These are phyloP conservation scores for Parotia lawesii DNA, from an alignment of 2,113 vertebrate species.

Conservation along the genomic window DNA sequence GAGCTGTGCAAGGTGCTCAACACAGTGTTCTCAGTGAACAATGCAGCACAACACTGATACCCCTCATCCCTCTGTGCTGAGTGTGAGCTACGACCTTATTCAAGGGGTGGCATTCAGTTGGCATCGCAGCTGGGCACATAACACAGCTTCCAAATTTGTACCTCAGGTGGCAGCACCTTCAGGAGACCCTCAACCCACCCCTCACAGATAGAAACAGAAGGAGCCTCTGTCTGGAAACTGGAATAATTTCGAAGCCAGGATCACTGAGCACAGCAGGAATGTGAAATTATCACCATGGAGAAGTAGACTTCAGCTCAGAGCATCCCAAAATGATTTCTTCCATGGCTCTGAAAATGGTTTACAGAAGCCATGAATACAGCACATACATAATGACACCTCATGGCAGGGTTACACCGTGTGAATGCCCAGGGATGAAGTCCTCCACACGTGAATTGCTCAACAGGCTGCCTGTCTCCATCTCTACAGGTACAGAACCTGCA, in stretches of 20 bases:
- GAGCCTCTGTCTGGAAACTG: background rate
- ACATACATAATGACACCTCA: background rate
- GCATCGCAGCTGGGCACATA: fast-evolving
- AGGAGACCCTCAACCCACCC: background rate
- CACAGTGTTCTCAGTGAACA: background rate
- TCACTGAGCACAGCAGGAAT: background rate
- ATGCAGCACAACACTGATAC: background rate
- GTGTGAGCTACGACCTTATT: background rate
- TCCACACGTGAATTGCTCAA: background rate
- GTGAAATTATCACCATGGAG: conserved; percentile 17
- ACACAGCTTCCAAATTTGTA: background rate
- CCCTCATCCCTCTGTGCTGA: background rate
- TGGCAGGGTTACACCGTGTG: background rate
- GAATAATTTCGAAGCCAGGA: background rate
- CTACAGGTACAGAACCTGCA: background rate
- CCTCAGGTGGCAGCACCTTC: background rate
- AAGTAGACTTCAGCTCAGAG: background rate
- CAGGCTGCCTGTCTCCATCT: background rate
- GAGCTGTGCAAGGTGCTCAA: background rate
- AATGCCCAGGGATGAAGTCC: background rate
- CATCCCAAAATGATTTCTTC: background rate
- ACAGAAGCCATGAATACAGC: background rate
- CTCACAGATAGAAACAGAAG: background rate
- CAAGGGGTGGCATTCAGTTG: background rate
- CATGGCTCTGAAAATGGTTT: background rate